Evolutionary conservation across 2,113 vertebrate genomes (phyloP), one percentile per base, ranked within the genome.

Genomic region (Microtus ochrogaster): DNA sequence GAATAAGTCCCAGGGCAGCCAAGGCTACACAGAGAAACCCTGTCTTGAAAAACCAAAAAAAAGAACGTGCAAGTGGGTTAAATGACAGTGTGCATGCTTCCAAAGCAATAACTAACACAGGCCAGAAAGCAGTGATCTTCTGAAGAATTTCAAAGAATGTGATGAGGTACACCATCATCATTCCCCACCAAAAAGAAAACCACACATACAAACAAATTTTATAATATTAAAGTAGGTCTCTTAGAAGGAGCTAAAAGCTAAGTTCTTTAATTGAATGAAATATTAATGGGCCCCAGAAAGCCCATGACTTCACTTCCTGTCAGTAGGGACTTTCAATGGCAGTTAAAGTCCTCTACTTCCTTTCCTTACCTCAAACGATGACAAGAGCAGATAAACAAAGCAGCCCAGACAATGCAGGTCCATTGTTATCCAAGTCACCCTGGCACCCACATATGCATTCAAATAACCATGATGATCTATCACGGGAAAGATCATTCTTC

Each of bases 81-180:
- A 26, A 16, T 90, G 85, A 93, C 78, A 97, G 74, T 94, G 79
- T 63, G 73, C 90, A 94, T 84, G 55, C 72, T 94, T 92, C 90
- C 68, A 95, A 96, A 94, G 87, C 74, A n/a, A 94, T 70, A 96
- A 96, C 70, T 30, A 93, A 88, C 49, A 90, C 28, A 92, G 82
- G 87, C 49, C 87, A 94, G 88, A 90, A 94, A 96, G 41, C 39
- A 95, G 77, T 63, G 47, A 94, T 73, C 77, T 88, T 81, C 47
- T 92, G 30, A 81, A 91, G 76, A 94, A 78, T 74, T 91, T 86
- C 41, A 82, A 49, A 89, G 95, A 94, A 86, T 49, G 41, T 76
- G 92, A 89, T 83, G 74, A 96, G 95, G 70, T 91, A 93, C n/a
- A 83, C 21, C 1, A 26, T 17, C 70, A 74, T 28, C 30, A 12